Percentiles rank a stretch among this genome's conserved stretches.
phyloP scores from a whole-genome alignment of 2,797 vertebrate species.

The Halcyon chelicuti region DNA sequence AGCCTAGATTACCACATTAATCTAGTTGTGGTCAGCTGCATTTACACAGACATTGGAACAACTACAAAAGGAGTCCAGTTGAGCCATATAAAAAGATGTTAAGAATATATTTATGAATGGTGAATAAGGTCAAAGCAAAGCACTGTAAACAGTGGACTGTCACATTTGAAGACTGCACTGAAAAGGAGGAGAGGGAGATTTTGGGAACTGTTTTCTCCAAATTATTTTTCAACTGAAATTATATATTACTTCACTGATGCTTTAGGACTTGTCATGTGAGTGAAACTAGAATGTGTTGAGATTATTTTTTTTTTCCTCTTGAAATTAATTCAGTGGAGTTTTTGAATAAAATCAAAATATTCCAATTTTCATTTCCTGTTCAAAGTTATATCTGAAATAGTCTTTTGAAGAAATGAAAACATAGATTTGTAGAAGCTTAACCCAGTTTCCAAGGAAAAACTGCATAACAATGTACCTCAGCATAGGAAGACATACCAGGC shows the following conservation, averaged over 20 bases:
- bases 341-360: neutral
- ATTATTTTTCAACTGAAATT: neutral
- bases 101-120: neutral
- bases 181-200: neutral
- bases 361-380: neutral
- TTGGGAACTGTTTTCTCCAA: neutral
- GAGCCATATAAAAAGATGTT: neutral
- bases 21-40: neutral
- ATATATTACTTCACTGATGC: neutral
- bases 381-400: neutral
- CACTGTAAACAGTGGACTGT: neutral
- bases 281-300: neutral
- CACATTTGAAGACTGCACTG: neutral
- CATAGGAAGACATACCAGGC: neutral
- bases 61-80: neutral
- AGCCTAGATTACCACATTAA: neutral
- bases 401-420: neutral
- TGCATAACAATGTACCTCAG: accelerated
- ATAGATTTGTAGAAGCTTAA: neutral
- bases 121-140: neutral
- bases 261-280: neutral
- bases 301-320: neutral
- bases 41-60: neutral
- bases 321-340: neutral
- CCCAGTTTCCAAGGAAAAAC: neutral